These are phyloP conservation scores for Aphaenogaster ashmeadi DNA, from an alignment of 1,140 invertebrate species.

Conservation along the genomic window DNA sequence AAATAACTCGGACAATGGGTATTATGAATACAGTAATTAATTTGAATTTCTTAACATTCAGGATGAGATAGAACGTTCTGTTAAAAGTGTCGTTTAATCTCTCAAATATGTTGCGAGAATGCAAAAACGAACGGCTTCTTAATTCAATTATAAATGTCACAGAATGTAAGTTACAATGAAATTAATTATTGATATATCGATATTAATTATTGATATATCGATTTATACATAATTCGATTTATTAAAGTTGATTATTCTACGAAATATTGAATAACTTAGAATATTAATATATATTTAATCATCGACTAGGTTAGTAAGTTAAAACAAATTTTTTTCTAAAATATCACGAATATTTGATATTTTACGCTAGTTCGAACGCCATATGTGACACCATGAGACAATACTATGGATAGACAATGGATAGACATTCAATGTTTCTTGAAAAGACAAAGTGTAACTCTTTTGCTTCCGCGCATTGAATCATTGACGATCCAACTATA, in stretches of 20 bases:
- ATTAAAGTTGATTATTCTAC: not conserved
- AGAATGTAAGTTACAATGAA: not conserved
- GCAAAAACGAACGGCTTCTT: not conserved
- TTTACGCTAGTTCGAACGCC: not conserved
- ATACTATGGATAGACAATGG: conserved; percentile 50
- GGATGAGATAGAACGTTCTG: not conserved
- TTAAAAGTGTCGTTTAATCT: not conserved
- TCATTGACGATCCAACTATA: conserved; percentile 60
- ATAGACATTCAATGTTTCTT: conserved; percentile 35
- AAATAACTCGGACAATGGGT: not conserved
- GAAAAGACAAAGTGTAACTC: conserved; percentile 14
- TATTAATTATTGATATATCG: not conserved
- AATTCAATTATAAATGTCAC: conserved; percentile 12
- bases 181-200: not conserved
- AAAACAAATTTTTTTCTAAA: not conserved
- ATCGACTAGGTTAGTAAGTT: not conserved
- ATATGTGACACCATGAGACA: conserved; percentile 28
- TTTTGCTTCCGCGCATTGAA: conserved; percentile 61
- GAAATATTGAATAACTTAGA: not conserved
- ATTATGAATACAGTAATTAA: not conserved
- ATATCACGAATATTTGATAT: not conserved
- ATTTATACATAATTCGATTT: not conserved
- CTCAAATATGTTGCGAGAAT: not conserved
- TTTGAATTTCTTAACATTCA: not conserved
- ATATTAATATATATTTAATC: not conserved